phyloP scores from a whole-genome alignment of 2,113 vertebrate species.

The Grammomys dolichurus region DNA sequence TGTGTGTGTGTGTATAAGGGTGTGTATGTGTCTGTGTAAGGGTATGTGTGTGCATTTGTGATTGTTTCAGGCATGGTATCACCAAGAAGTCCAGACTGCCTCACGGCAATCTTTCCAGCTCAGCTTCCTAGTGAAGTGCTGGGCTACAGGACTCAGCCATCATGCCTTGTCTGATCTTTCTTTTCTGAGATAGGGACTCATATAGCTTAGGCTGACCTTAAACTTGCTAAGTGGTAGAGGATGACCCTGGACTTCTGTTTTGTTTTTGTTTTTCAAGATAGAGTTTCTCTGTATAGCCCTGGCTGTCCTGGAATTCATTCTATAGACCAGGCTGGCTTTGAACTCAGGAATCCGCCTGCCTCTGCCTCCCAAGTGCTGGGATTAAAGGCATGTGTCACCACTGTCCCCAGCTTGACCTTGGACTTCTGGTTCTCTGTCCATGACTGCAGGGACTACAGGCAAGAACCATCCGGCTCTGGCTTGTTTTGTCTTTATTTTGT shows the following conservation, averaged over 20 bases:
- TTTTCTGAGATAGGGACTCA: not conserved
- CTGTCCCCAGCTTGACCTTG: not conserved
- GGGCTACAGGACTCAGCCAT: not conserved
- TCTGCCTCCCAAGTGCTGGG: too few relatives aligned
- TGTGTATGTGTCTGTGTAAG: not conserved
- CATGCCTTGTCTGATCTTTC: rapidly evolving
- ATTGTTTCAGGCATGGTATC: not conserved
- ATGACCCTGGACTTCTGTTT: not conserved
- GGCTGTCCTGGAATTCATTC: too few relatives aligned
- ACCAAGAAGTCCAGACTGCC: not conserved
- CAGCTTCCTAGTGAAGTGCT: not conserved
- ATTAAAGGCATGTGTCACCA: too few relatives aligned
- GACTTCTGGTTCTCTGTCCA: not conserved
- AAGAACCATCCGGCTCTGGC: too few relatives aligned
- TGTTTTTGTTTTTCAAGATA: too few relatives aligned
- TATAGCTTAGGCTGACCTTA: not conserved
- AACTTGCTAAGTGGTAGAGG: too few relatives aligned
- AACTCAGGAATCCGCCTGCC: too few relatives aligned
- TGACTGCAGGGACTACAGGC: not conserved
- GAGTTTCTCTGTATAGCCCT: too few relatives aligned
- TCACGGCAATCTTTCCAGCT: not conserved
- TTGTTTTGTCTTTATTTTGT: not conserved
- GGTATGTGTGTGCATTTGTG: not conserved
- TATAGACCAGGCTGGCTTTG: too few relatives aligned
- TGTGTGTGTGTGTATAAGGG: too few relatives aligned